Evolutionary conservation across 2,797 vertebrate species (phyloP), one percentile per base, ranked within the genome.

Genomic region (Gastrophryne carolinensis): DNA sequence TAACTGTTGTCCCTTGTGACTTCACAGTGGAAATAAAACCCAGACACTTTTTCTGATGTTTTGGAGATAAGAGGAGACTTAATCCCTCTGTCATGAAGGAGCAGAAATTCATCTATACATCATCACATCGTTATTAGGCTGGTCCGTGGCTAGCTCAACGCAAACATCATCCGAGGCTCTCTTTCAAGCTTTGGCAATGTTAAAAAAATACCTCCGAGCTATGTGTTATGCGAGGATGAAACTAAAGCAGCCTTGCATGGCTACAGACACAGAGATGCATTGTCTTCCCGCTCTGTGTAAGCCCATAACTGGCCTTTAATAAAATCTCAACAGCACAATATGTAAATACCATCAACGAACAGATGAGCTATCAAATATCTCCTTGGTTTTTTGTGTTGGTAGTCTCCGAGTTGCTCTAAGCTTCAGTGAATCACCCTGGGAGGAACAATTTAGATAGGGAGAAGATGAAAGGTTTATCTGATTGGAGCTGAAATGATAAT

Each of bases 81-180:
- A 89, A 94, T 93, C 92, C 89, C 73, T 83, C 83, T 95, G 92
- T 93, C 92, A 91, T 88, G 87, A 86, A 84, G 87, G 89, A 89
- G 87, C 88, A 91, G 91, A 91, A 94, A 96, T 95, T 96, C 90
- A 90, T 89, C 91, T 92, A 94, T 91, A 95, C 92, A 93, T 96
- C 95, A 95, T 91, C 88, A 94, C 91, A 86, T 95, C 89, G 87
- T 94, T 93, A 95, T 98, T 97, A 95, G 91, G 84, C 85, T 79
- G 73, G 85, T 86, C 87, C 84, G 83, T 83, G 85, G 83, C 85
- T 81, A 90, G 86, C 82, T 80, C 81, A 82, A 80, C 79, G 83
- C 80, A 56, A 87, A 87, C 87, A 85, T 88, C 90, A 89, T 88
- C 88, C 85, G 87, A 86, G 82, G 83, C 83, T 81, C 82, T 86